Evolutionary conservation across 1,140 invertebrate species (phyloP), one percentile per base, ranked within the genome.

Genomic region (Pseudomyrmex flavicornis): DNA sequence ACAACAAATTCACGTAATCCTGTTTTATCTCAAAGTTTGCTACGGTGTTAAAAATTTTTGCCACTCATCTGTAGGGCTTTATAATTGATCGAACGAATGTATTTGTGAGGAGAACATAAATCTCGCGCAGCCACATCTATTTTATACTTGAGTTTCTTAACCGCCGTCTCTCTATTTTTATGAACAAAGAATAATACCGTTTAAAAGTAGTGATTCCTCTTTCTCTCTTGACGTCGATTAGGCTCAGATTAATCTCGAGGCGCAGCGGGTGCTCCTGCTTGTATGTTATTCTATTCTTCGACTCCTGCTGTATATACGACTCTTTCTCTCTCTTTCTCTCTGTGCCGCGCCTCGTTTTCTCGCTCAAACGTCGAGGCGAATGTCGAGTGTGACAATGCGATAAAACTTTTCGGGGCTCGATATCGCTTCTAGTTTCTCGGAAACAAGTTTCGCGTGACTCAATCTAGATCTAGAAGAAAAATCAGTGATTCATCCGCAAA

Each of bases 251-350:
- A 84, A 68, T 77, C 61, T 84, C 82, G 58, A 22, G 17, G 58
- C 58, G 17, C 63, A 69, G 52, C 52, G 20, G 75, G 72, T 63
- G 17, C 5, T 72, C 72, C 22, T 12, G 56, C 48, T 70, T 86
- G 82, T 86, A 86, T 86, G 79, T 86, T 86, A 76, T 86, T 84
- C 73, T 48, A 73, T 66, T 84, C 85, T 74, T 79, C 73, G 48
- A 44, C 63, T 68, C 22, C 35, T 44, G 2, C 9, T 86, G 69
- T 66, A 63, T 35, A 56, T 35, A 35, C 35, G 5, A 35, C 35
- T 35, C 5, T 35, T 26, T 35, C 35, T 35, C 35, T 35, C 35
- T 35, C 35, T 35, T 0, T 35, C 35, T 35, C 35, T 17, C 17
- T 17, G 20, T 68, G 15, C 22, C 52, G n/a, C 17, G 12, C 4